A percentile compares a stretch with the other conserved stretches of the same genome.
Evolutionary conservation across 2,113 vertebrate species (phyloP).

Genomic region (Burhinus oedicnemus): DNA sequence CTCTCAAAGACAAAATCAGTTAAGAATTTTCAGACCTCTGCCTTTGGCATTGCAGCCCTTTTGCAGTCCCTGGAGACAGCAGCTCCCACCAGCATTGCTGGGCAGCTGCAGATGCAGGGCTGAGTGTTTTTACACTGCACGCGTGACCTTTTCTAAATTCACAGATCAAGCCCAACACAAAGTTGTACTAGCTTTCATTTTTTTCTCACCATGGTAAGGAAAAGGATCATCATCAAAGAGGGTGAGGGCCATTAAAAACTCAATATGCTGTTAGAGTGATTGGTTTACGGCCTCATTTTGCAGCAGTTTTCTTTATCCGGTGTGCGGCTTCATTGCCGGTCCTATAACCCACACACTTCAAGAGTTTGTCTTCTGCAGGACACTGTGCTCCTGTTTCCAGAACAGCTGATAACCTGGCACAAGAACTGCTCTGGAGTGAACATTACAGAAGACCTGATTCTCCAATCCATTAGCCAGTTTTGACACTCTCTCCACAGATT

Average conservation of each 20-base stretch:
- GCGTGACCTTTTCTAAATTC: not conserved
- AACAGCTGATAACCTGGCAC: not conserved
- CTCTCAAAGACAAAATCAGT: not conserved
- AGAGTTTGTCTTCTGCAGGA: not conserved
- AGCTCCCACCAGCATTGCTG: not conserved
- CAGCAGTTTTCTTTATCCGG: not conserved
- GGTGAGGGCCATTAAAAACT: conserved; percentile 6
- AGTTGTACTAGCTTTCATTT: conserved; percentile 1
- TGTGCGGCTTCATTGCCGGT: not conserved
- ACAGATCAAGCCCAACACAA: not conserved
- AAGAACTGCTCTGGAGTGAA: not conserved
- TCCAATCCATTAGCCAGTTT: not conserved
- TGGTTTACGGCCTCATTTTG: conserved; percentile 14
- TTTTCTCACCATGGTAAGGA: not conserved
- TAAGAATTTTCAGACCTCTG: not conserved
- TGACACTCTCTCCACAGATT: not conserved
- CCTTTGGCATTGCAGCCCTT: not conserved
- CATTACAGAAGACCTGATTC: not conserved
- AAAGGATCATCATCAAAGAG: not conserved
- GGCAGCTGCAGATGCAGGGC: not conserved
- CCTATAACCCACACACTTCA: not conserved
- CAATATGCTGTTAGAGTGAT: not conserved
- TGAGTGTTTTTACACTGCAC: not conserved
- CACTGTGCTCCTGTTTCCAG: not conserved
- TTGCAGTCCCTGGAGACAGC: not conserved